Evolutionary conservation across 1,140 invertebrate genomes (phyloP), one percentile per base, ranked within the genome.

Genomic region (Linepithema humile): DNA sequence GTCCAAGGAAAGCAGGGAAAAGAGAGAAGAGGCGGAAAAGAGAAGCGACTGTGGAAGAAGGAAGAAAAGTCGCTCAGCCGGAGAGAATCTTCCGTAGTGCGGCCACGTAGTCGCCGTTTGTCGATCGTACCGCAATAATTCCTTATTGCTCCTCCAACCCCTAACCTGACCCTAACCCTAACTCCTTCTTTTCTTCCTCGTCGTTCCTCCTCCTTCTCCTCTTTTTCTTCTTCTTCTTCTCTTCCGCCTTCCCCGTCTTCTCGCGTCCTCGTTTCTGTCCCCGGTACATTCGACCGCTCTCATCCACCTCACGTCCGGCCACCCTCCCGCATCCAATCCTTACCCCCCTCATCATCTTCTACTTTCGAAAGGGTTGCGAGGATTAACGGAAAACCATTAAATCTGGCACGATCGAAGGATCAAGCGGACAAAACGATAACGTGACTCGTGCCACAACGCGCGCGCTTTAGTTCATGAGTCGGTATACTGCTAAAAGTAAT

Each of bases 41-140:
- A 67, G 64, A 85, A 57, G 78, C 60, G 69, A 86, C 23, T 50
- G 59, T 84, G 60, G 65, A 82, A 84, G 80, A 57, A 77, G 60
- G 65, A 82, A 84, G 80, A 57, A 77, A 84, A 88, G 86, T 83
- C 78, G 84, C 67, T 84, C 78, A 17, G 59, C 77, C 29, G 60
- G 57, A 73, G 65, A 74, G 57, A 90, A 91, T 92, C 85, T 93
- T 94, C 89, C 82, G 93, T 92, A 94, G 92, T 94, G 87, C 91
- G 90, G 90, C 92, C 94, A 94, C 93, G 94, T 94, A 94, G 89
- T 91, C 90, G 93, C 92, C 93, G 94, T 94, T 94, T 94, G 94
- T 94, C 93, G 93, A 94, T 93, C 92, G 92, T 92, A 92, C 93
- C 93, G 93, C 93, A 94, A 95, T 94, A 94, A 94, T 94, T 94